A percentile compares a stretch with the other conserved stretches of the same genome.
Conservation (phyloP, 2,797 vertebrate species). For the Masticophis lateralis region DNA sequence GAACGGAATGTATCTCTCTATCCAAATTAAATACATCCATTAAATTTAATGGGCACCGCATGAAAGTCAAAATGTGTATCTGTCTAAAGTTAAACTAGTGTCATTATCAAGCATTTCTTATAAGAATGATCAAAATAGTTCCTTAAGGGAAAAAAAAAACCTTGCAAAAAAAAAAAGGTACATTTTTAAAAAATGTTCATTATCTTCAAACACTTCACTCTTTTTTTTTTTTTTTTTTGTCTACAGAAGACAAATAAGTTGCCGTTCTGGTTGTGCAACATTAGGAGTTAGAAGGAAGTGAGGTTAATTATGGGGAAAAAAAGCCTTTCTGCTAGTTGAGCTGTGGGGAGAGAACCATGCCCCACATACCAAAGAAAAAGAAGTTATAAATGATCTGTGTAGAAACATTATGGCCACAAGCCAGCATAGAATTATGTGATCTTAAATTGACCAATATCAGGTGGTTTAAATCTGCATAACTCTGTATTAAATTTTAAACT, state of each 20-base stretch:
- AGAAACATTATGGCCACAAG: not conserved
- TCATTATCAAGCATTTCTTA: not conserved
- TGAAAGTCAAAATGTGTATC: not conserved
- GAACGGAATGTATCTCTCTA: not conserved
- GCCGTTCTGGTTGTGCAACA: not conserved
- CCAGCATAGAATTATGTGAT: not conserved
- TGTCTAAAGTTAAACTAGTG: not conserved
- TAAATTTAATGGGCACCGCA: not conserved
- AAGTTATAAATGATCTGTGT: not conserved
- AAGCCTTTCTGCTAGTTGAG: not conserved
- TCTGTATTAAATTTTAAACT: not conserved
- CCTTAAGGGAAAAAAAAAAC: not conserved
- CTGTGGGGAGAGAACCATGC: not conserved
- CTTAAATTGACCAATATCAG: not conserved
- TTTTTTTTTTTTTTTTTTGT: not conserved
- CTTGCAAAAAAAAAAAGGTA: not conserved
- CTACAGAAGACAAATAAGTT: not conserved
- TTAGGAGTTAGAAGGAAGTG: not conserved
- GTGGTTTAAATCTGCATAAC: not conserved
- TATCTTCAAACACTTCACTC: not conserved
- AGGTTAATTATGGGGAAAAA: not conserved
- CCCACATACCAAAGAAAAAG: not conserved
- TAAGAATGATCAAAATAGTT: not conserved
- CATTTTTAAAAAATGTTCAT: not conserved
- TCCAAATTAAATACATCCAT: not conserved